A percentile compares a stretch with the other conserved stretches of the same genome.
Conservation (phyloP, 1,140 invertebrate species). For the Chrysomallon squamiferum region DNA sequence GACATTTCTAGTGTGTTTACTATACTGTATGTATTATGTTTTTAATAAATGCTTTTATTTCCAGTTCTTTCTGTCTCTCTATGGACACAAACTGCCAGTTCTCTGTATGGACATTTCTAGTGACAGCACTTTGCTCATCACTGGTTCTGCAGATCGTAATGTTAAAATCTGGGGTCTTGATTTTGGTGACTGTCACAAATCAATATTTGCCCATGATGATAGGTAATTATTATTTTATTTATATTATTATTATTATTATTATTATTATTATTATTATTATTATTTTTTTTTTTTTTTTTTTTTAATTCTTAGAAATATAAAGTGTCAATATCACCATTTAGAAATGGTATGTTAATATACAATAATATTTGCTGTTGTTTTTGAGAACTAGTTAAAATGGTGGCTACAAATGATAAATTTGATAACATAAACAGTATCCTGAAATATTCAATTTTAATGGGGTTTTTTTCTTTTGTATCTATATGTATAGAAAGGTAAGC, state of each 20-base stretch:
- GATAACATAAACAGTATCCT: too few species aligned
- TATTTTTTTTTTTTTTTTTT: conserved; percentile 4
- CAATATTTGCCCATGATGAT: conserved; percentile 88
- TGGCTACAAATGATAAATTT: too few species aligned
- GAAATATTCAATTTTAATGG: too few species aligned
- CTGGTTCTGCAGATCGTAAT: conserved; percentile 94
- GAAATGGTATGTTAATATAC: background rate
- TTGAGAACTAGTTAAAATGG: too few species aligned
- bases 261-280: background rate
- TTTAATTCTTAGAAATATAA: too few species aligned
- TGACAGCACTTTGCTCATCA: conserved; percentile 88
- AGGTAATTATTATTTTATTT: conserved; percentile 59
- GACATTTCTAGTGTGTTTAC: too few species aligned
- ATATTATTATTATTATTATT: background rate
- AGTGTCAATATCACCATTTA: background rate
- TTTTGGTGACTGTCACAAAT: conserved; percentile 90
- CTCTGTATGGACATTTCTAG: conserved; percentile 92
- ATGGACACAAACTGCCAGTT: conserved; percentile 96
- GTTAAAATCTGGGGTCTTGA: conserved; percentile 98
- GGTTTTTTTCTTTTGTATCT: too few species aligned
- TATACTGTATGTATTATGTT: too few species aligned
- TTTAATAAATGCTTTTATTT: conserved; percentile 45
- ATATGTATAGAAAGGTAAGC: too few species aligned
- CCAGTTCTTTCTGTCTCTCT: conserved; percentile 92
- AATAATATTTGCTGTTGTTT: too few species aligned